Evolutionary conservation across 2,888 invertebrate species (phyloP).

Genomic region (Hofmannophila pseudospretella): DNA sequence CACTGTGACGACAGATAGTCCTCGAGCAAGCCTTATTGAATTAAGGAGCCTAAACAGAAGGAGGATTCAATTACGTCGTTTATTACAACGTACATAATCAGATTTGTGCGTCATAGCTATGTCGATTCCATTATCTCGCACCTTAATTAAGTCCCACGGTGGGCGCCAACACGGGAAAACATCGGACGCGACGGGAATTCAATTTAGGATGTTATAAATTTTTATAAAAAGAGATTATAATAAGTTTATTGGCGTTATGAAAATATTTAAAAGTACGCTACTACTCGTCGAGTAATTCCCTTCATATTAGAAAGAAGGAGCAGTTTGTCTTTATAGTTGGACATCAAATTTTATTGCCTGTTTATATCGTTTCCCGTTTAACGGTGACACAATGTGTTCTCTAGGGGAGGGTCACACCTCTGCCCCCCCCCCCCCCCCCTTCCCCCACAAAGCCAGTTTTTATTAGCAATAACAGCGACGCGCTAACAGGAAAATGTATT

Average conservation of each 20-base stretch:
- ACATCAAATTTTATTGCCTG: constrained; percentile 39
- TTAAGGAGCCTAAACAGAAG: constrained; percentile 5
- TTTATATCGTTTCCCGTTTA: constrained; percentile 23
- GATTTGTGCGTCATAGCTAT: neutral
- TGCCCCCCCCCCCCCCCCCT: neutral
- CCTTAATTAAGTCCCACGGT: neutral
- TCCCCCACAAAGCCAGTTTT: constrained; percentile 15
- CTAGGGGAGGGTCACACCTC: constrained; percentile 5
- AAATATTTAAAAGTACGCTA: too few relatives aligned
- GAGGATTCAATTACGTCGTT: constrained; percentile 6
- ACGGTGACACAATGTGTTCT: constrained; percentile 11
- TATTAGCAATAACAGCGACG: constrained; percentile 22
- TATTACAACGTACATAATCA: constrained; percentile 1
- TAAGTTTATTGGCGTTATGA: too few relatives aligned
- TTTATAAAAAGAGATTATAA: too few relatives aligned
- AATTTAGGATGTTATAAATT: too few relatives aligned
- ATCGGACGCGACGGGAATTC: too few relatives aligned
- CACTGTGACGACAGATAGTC: too few relatives aligned
- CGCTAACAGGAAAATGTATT: constrained; percentile 18
- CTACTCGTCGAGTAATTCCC: constrained; percentile 13
- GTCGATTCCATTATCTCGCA: neutral
- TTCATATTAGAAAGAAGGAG: constrained; percentile 16
- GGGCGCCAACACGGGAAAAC: constrained; percentile 5
- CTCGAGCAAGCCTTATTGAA: constrained; percentile 9
- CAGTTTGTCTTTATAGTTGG: constrained; percentile 24